Evolutionary conservation across 2,797 vertebrate genomes (phyloP), one percentile per base, ranked within the genome.

Genomic region (Eutrigla gurnardus): DNA sequence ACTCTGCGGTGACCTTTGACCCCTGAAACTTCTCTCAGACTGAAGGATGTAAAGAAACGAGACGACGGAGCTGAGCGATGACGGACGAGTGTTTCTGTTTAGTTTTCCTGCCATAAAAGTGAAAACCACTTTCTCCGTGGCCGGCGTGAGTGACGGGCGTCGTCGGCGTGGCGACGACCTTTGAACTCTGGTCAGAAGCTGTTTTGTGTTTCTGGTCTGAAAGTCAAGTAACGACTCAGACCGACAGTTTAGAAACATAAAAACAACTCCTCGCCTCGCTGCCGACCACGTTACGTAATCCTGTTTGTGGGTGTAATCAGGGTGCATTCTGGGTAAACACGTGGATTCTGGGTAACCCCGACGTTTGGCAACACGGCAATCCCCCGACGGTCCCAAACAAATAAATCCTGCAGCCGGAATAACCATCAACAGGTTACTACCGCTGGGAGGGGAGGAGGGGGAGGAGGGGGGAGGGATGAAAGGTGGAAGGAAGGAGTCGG

Each of bases 401-500:
- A 93, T 92, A 93, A 91, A 92, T 89, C 85, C 75, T 63, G 45
- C 88, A 84, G 88, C 87, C 87, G 70, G 88, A 92, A 90, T 88
- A 91, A 90, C 88, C 83, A 90, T 93, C 90, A 90, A 88, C 84
- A 89, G 86, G 75, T 78, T 84, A 82, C 89, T 91, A 88, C 25
- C 25, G 25, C 25, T 25, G 25, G 25, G 25, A 25, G 25, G 4
- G 9, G 11, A 18, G 43, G n/a, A 8, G 43, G 18, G 70, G 83
- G 86, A 3, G 25, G 69, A 67, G 15, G 90, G 92, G 93, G 94
- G 17, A 0, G 45, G 15, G 14, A 45, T 4, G 42, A 46, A 17
- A 11, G 47, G 8, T 17, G n/a, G 8, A 49, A 25, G 25, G 25
- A 25, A 25, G 25, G 25, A 18, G 47, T 18, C 7, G 32, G 17